A percentile compares a stretch with the other conserved stretches of the same genome.
These are phyloP conservation scores for Anolis apletophallus DNA, from an alignment of 2,797 vertebrate species.

Conservation along the genomic window DNA sequence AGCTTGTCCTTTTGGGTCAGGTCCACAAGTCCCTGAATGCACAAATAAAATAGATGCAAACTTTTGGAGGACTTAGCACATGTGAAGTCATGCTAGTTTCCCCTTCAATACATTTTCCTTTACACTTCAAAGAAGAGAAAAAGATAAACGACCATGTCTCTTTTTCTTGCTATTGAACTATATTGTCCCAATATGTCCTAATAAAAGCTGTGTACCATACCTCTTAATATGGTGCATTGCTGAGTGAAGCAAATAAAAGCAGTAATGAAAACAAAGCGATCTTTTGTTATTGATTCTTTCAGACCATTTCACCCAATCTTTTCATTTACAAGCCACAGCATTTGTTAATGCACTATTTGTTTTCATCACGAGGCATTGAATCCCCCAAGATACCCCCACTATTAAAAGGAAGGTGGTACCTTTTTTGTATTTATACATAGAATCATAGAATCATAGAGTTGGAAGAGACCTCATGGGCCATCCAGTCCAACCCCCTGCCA, in stretches of 20 bases:
- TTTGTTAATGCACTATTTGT: slow-evolving; percentile 30
- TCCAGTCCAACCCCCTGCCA: too few species aligned
- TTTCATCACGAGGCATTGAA: slow-evolving; percentile 30
- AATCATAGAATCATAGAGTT: too few species aligned
- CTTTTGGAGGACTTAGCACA: too few species aligned
- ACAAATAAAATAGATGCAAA: too few species aligned
- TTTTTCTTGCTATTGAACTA: background rate
- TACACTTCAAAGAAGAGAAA: background rate
- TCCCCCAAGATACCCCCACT: slow-evolving; percentile 10
- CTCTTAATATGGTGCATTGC: background rate
- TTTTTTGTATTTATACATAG: background rate
- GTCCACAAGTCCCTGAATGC: too few species aligned
- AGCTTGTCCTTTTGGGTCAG: too few species aligned
- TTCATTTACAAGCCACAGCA: slow-evolving; percentile 29
- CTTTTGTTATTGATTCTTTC: slow-evolving; percentile 33
- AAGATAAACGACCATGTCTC: background rate
- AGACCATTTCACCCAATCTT: background rate
- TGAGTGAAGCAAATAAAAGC: slow-evolving; percentile 19
- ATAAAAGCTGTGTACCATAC: background rate
- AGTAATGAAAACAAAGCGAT: slow-evolving; percentile 10
- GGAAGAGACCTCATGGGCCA: too few species aligned
- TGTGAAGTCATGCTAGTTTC: too few species aligned
- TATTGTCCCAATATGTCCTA: slow-evolving; percentile 2
- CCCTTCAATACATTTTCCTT: background rate
- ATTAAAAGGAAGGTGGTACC: background rate